Evolutionary conservation across 2,113 vertebrate species (phyloP).

Genomic region (Sinocyclocheilus anshuiensis): DNA sequence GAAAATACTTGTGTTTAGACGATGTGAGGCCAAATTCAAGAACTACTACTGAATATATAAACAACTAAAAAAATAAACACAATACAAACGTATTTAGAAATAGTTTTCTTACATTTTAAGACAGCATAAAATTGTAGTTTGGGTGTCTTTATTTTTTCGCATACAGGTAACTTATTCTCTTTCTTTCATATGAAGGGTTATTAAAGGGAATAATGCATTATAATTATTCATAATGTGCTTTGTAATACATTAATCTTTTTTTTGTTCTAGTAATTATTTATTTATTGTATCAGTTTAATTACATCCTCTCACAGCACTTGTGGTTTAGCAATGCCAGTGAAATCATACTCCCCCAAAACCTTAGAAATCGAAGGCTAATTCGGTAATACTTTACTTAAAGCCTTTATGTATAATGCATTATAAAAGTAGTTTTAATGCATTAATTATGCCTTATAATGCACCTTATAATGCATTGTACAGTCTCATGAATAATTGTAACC

Average conservation of each 20-base stretch:
- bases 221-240: no score
- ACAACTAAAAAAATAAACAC: neutral
- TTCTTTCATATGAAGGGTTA: neutral
- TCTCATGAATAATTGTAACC: no score
- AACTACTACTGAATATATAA: neutral
- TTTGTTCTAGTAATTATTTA: neutral
- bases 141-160: neutral
- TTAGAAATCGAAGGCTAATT: neutral
- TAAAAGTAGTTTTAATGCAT: no score
- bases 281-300: neutral
- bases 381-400: no score
- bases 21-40: neutral
- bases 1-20: neutral
- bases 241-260: neutral
- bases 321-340: neutral
- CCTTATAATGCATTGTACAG: no score
- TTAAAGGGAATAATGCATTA: no score
- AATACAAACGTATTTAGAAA: neutral
- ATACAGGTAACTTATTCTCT: neutral
- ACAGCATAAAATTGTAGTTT: neutral
- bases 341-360: neutral
- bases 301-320: neutral
- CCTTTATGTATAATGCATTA: no score
- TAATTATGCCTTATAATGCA: no score
- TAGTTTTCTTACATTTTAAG: neutral